Conservation (phyloP, 2,888 invertebrate species). For the Ellobium chinense region DNA sequence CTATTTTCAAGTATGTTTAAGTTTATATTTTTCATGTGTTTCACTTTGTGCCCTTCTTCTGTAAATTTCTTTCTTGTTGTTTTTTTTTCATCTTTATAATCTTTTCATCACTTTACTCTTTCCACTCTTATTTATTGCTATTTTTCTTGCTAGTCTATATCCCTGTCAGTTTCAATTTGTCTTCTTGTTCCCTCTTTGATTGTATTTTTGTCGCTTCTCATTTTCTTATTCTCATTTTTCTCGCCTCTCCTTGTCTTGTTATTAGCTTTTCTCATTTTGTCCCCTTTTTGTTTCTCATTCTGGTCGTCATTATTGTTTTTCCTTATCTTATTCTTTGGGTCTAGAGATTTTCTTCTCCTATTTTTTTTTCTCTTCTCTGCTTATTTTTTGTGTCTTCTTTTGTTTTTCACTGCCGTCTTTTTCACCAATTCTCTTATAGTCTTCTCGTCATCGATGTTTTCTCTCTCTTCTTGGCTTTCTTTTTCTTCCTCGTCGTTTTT, state of each 20-base stretch:
- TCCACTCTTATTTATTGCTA: background rate
- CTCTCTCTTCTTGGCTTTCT: background rate
- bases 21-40: too few species aligned
- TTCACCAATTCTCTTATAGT: background rate
- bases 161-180: background rate
- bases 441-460: background rate
- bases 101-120: background rate
- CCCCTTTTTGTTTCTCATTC: background rate
- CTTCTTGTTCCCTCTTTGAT: slow-evolving; percentile 5
- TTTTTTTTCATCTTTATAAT: background rate
- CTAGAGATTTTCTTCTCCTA: background rate
- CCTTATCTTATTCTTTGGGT: slow-evolving; percentile 5
- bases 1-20: too few species aligned
- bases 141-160: background rate
- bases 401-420: background rate
- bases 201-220: background rate
- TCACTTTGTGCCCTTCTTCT: background rate
- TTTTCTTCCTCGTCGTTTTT: background rate
- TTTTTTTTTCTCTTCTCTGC: background rate
- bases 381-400: background rate
- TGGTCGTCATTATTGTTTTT: background rate
- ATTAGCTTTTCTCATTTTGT: background rate
- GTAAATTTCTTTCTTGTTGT: background rate
- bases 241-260: background rate
- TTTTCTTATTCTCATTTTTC: background rate